Percentiles rank a stretch among this genome's conserved stretches.
Evolutionary conservation across 2,113 vertebrate species (phyloP).

Genomic region (Mustelus asterias): DNA sequence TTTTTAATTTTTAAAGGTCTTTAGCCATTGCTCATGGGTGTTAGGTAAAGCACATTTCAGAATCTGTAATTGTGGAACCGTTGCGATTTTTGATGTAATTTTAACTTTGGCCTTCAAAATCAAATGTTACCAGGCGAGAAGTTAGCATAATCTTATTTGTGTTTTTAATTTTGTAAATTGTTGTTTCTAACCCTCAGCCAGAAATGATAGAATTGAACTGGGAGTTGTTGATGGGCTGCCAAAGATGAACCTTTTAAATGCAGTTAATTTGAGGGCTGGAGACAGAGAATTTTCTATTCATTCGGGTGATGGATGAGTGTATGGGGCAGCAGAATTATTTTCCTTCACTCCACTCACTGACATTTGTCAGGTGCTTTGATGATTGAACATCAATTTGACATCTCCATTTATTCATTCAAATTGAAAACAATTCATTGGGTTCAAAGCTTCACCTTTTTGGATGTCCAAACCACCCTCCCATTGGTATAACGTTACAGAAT

Average conservation of each 20-base stretch:
- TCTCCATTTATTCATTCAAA: neutral
- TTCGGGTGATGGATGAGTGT: neutral
- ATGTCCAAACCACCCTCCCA: neutral
- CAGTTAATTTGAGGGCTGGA: neutral
- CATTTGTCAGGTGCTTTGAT: neutral
- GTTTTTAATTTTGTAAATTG: constrained; percentile 9
- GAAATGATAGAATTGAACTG: neutral
- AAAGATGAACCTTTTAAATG: constrained; percentile 3
- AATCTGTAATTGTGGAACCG: neutral
- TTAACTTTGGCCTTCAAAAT: neutral
- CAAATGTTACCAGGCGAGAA: neutral
- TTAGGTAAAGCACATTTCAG: neutral
- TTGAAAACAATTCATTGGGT: neutral
- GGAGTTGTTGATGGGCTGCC: neutral
- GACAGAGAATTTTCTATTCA: neutral
- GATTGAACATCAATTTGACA: neutral
- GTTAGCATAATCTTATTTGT: neutral
- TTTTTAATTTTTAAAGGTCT: neutral
- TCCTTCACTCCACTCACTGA: neutral
- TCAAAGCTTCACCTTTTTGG: neutral
- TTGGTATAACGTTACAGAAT: too few species aligned
- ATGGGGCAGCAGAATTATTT: neutral
- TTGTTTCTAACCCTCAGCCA: neutral
- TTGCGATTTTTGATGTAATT: neutral
- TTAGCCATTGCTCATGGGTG: neutral